These are phyloP conservation scores for Dromius quadrimaculatus DNA, from an alignment of 2,888 invertebrate species.

Conservation along the genomic window DNA sequence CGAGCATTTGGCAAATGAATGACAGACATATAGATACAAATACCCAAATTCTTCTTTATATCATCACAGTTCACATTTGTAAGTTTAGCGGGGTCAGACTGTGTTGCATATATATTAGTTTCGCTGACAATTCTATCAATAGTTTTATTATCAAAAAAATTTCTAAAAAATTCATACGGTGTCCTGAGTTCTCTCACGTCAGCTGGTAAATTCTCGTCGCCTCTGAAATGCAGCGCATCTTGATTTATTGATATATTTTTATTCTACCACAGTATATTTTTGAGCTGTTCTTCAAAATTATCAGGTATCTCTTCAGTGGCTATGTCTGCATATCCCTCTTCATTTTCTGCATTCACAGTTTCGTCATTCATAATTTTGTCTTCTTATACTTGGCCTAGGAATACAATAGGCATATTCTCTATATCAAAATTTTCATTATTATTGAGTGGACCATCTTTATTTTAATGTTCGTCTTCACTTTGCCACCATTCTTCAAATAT, in stretches of 20 bases:
- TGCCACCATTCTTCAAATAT: slow-evolving; percentile 11
- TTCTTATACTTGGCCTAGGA: not conserved
- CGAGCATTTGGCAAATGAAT: slow-evolving; percentile 55
- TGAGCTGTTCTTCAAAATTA: slow-evolving; percentile 14
- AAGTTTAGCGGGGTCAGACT: not conserved
- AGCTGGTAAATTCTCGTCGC: slow-evolving; percentile 19
- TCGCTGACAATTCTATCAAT: not conserved
- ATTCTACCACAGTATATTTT: slow-evolving; percentile 4
- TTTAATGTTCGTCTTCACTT: not conserved
- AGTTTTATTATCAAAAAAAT: not conserved
- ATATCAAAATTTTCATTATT: slow-evolving; percentile 8
- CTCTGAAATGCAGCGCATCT: slow-evolving; percentile 9
- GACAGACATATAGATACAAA: slow-evolving; percentile 57
- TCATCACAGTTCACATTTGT: not conserved
- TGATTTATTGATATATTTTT: slow-evolving; percentile 1
- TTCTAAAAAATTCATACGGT: not conserved
- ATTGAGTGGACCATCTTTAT: not conserved
- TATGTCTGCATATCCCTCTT: not conserved
- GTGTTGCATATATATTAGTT: not conserved
- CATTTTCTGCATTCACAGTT: not conserved
- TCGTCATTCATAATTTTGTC: not conserved
- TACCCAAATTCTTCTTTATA: slow-evolving; percentile 53
- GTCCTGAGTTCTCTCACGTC: slow-evolving; percentile 4
- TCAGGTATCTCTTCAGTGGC: not conserved
- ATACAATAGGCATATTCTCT: slow-evolving; percentile 19